Evolutionary conservation across 2,113 vertebrate genomes (phyloP).

Genomic region (Herpetotheres cachinnans): DNA sequence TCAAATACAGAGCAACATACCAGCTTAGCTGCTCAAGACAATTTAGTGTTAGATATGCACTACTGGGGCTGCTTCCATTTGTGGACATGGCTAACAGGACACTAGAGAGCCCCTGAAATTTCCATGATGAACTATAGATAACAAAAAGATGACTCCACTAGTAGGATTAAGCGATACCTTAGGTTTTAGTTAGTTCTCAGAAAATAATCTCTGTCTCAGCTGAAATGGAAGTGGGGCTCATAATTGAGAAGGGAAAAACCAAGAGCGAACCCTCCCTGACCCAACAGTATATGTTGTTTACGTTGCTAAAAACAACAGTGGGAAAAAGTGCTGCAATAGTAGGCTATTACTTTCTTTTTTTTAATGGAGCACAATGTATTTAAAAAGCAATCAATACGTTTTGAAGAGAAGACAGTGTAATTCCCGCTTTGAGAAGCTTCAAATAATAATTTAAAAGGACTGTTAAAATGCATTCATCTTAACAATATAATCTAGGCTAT

Average conservation of each 20-base stretch:
- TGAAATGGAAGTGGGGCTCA: background rate
- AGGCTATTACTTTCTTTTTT: background rate
- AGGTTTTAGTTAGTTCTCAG: background rate
- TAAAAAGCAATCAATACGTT: background rate
- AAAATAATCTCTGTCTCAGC: background rate
- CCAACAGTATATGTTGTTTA: background rate
- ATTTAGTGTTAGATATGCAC: background rate
- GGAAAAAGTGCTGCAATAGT: background rate
- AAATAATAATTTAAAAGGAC: background rate
- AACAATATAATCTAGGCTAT: background rate
- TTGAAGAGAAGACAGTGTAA: background rate
- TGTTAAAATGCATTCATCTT: background rate
- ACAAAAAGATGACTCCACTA: background rate
- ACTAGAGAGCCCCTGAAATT: background rate
- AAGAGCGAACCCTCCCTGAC: rapidly evolving
- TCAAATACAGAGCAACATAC: background rate
- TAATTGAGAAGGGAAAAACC: background rate
- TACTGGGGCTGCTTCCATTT: background rate
- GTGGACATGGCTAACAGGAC: background rate
- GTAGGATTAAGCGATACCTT: background rate
- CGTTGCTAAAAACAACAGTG: background rate
- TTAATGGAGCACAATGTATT: background rate
- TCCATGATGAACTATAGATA: background rate
- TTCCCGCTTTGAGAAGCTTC: background rate
- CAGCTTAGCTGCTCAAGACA: background rate